Percentiles rank a stretch among this genome's conserved stretches.
These are phyloP conservation scores for Silurus lanzhouensis DNA, from an alignment of 2,797 vertebrate species.

Conservation along the genomic window DNA sequence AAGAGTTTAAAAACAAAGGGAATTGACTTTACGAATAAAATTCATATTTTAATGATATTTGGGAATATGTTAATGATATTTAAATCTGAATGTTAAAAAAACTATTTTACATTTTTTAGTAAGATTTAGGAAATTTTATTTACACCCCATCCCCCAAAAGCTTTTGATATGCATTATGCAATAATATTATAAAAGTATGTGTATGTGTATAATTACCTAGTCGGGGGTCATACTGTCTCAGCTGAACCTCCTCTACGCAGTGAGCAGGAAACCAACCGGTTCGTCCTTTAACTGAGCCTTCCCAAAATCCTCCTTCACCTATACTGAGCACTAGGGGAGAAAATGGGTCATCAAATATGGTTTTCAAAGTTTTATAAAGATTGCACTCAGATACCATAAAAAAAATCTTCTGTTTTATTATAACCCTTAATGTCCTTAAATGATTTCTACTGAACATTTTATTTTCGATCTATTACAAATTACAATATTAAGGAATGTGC, in stretches of 20 bases:
- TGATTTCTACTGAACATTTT: neutral
- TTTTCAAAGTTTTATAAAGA: neutral
- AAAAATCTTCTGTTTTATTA: neutral
- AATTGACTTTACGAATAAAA: neutral
- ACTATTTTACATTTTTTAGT: too few species aligned
- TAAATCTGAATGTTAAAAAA: neutral
- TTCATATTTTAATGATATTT: neutral
- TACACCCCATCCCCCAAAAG: too few species aligned
- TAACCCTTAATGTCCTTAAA: neutral
- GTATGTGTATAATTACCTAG: slow-evolving; percentile 75
- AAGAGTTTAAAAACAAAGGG: neutral
- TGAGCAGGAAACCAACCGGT: slow-evolving; percentile 98
- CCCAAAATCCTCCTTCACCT: slow-evolving; percentile 97
- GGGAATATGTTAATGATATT: too few species aligned
- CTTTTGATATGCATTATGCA: neutral
- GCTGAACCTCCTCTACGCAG: slow-evolving; percentile 97
- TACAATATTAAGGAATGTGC: neutral
- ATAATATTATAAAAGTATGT: neutral
- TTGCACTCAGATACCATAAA: neutral
- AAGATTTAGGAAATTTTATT: too few species aligned
- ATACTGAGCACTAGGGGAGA: slow-evolving; percentile 85
- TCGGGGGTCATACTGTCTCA: slow-evolving; percentile 91
- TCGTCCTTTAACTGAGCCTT: slow-evolving; percentile 92
- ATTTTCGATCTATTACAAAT: neutral
- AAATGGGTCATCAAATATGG: neutral